Evolutionary conservation across 2,113 vertebrate species (phyloP), one percentile per base, ranked within the genome.

Genomic region (Acanthochromis polyacanthus): DNA sequence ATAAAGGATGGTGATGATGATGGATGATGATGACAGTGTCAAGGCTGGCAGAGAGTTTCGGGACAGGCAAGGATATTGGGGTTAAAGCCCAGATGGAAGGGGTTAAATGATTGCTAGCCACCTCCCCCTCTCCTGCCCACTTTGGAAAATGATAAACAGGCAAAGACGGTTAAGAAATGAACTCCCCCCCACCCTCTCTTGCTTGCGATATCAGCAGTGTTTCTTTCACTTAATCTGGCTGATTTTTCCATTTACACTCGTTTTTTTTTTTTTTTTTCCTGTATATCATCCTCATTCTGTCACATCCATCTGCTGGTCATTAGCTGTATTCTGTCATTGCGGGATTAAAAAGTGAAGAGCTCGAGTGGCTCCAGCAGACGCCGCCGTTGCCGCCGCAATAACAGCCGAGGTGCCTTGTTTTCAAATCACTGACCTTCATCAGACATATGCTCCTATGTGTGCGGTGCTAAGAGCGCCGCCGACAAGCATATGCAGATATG

Each of bases 361-460:
- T 30, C 3, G 25, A 85, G 72, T 23, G 59, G 67, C 73, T 76
- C 71, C 73, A 25, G 71, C 77, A 65, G 75, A 43, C 36, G 43
- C 46, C 50, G 17, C 75, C 45, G 59, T 51, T 22, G 62, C 60
- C 32, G 32, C 32, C 7, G 62, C 61, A 50, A 5, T 22, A 63
- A 66, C 88, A 82, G 80, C 71, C 36, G 77, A 86, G 75, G 65
- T 58, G 79, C 55, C 78, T 87, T 80, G 80, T 88, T 90, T 82
- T 83, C 71, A 81, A 87, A 85, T 79, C 79, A 51, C 68, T 81
- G 90, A 91, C 92, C 89, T 92, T 89, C 82, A 77, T 87, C 84
- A 72, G 84, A 89, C 87, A 88, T 89, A 85, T 89, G 91, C 85
- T 87, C 28, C 43, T 28, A 59, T 28, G 81, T 52, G 52, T 50